Conservation (phyloP, 2,888 invertebrate species). For the Hirtodrosophila trivittata region DNA sequence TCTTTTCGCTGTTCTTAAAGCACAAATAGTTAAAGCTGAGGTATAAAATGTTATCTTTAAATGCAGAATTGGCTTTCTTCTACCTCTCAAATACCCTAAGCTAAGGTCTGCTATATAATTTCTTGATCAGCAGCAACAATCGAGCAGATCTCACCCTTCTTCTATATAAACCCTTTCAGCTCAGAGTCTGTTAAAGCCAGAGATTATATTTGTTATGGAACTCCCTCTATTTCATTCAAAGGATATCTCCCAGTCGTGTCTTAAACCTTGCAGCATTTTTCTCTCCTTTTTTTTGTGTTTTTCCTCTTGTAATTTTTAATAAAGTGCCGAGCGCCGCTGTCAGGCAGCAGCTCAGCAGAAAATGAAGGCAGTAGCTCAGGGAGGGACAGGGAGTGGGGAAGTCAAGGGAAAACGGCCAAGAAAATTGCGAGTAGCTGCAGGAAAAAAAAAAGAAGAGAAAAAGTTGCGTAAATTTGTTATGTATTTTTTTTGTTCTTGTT, state of each 20-base stretch:
- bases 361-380: constrained; percentile 1
- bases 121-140: too few relatives aligned
- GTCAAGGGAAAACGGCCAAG: constrained; percentile 33
- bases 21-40: too few relatives aligned
- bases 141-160: too few relatives aligned
- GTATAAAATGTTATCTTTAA: too few relatives aligned
- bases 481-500: constrained; percentile 37
- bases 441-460: constrained; percentile 15
- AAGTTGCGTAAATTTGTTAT: constrained; percentile 78
- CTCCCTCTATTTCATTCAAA: too few relatives aligned
- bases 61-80: too few relatives aligned
- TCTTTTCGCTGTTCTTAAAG: too few relatives aligned
- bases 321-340: constrained; percentile 59
- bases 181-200: too few relatives aligned
- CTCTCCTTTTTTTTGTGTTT: constrained; percentile 6
- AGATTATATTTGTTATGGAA: too few relatives aligned
- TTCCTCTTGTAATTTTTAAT: constrained; percentile 66
- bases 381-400: constrained; percentile 1
- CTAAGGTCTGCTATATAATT: too few relatives aligned
- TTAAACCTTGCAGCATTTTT: neutral
- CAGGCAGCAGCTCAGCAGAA: constrained; percentile 1
- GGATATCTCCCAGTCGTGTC: constrained; percentile 7
- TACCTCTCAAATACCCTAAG: too few relatives aligned
- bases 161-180: too few relatives aligned
- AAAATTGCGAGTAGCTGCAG: constrained; percentile 39